Percentiles rank a stretch among this genome's conserved stretches.
These are phyloP conservation scores for Macaca fascicularis DNA, from an alignment of 2,113 vertebrate species.

Conservation along the genomic window T2T-MFA8v1.1 NC_088386.1:98855501-98856000, in stretches of 20 bases:
- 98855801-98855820: constrained; percentile 19
- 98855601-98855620: too few relatives aligned
- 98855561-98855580: too few relatives aligned
- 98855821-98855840: constrained; percentile 49
- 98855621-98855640: too few relatives aligned
- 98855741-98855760: neutral
- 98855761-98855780: constrained; percentile 28
- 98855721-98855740: neutral
- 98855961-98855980: constrained; percentile 48
- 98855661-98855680: too few relatives aligned
- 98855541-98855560: too few relatives aligned
- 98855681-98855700: too few relatives aligned
- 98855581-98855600: too few relatives aligned
- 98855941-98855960: constrained; percentile 2
- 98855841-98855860: constrained; percentile 48
- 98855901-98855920: constrained; percentile 44
- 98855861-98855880: neutral
- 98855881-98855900: constrained; percentile 31
- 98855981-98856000: constrained; percentile 38
- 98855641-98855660: too few relatives aligned
- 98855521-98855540: too few relatives aligned
- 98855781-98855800: neutral
- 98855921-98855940: constrained; percentile 48
- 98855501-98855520: too few relatives aligned
- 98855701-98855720: too few relatives aligned